Evolutionary conservation across 1,140 invertebrate species (phyloP), one percentile per base, ranked within the genome.

Genomic region (Odontomachus brunneus): DNA sequence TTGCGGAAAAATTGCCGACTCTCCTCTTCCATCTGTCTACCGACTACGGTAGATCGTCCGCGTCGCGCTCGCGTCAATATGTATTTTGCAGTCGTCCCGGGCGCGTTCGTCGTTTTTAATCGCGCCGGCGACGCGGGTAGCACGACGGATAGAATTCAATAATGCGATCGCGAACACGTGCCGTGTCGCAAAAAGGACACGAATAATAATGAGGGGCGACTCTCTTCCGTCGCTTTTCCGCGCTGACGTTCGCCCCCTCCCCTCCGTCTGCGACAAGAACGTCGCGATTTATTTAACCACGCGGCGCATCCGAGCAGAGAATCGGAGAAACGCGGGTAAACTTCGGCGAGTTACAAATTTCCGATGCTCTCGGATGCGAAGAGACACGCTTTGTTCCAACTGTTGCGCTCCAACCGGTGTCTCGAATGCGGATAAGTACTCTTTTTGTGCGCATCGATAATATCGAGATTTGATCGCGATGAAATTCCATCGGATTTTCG

Each of bases 161-260:
- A 76, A 76, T 53, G 44, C n/a, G 26, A 76, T 66, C 15, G 62
- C 44, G 48, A 53, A 76, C 74, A 76, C 48, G 26, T 76, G 44
- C 62, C 62, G 65, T n/a, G 48, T 11, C 22, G 29, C 26, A 67
- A 67, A 65, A 67, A 76, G 24, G 48, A 67, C 26, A 66, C 26
- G 62, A 76, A 76, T 76, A 66, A 67, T 67, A 76, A 76, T 51
- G 74, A 76, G 44, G 53, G 53, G 67, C 22, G 24, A n/a, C n/a
- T n/a, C n/a, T n/a, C 59, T 67, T 53, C 38, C 38, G 38, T 7
- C 62, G 15, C 62, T 76, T 76, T 75, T 76, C 48, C 19, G n/a
- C 62, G 48, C 15, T 11, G 4, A 33, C 38, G 4, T 11, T 44
- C 38, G 3, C 38, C 38, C 3, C 38, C 38, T 7, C 38, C 14